Evolutionary conservation across 1,140 invertebrate species (phyloP), one percentile per base, ranked within the genome.

Genomic region (Drosophila takahashii): DNA sequence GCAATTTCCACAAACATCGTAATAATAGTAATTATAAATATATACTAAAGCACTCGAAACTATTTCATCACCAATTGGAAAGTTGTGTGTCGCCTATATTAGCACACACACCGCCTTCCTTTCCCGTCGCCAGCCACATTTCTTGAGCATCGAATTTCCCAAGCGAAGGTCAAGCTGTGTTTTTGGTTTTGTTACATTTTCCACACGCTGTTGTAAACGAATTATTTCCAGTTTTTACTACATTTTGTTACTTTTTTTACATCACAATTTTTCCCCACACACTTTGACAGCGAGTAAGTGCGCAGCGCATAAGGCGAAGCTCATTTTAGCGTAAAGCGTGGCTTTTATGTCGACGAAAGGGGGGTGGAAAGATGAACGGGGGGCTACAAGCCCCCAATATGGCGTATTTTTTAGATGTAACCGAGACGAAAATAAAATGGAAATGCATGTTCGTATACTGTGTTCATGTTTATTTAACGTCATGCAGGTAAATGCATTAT

Each of bases 161-260:
- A 57, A 59, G 10, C 75, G 74, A 77, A 87, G 83, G 83, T 87
- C 79, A 79, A 83, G 70, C 84, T 83, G 84, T 67, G 75, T 77
- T 85, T 86, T 81, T 47, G 70, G 59, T 52, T 57, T 75, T 32
- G 36, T 57, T 51, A 51, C 53, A 76, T 59, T 58, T 67, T 65
- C 45, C 59, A 15, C 34, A 32, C 36, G 32, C 62, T 16, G 44
- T 26, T 39, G 45, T 50, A 54, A 60, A 32, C 42, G 27, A 84
- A 73, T 61, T 67, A 67, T 81, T 85, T 85, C 53, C 58, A 80
- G 77, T 80, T 85, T 65, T 73, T 76, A 71, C 78, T 71, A 76
- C 62, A 62, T 76, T 79, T 70, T 32, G 56, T 73, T 59, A 70
- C 37, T 45, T 41, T 22, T 22, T 78, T 81, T 56, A 83, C 80